A percentile compares a stretch with the other conserved stretches of the same genome.
These are phyloP conservation scores for Pelecanoides urinatrix DNA, from an alignment of 2,113 vertebrate species.

Conservation along the genomic window DNA sequence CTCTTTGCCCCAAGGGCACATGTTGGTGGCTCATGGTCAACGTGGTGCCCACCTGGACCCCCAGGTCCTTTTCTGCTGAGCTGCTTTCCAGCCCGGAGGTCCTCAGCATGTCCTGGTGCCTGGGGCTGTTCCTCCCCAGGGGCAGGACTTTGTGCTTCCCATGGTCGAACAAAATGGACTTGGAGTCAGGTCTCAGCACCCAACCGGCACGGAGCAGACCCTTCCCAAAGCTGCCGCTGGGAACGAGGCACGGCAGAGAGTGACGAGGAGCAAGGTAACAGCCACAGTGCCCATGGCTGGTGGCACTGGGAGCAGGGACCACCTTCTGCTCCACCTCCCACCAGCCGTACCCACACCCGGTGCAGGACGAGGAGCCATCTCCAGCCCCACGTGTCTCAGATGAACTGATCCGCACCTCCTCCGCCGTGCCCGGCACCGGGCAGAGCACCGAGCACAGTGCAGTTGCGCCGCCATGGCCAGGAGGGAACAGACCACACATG, in stretches of 20 bases:
- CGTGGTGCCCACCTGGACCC: neutral
- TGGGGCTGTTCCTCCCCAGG: neutral
- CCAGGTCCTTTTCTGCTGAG: neutral
- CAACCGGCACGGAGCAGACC: accelerated
- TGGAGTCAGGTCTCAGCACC: neutral
- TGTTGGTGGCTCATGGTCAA: accelerated
- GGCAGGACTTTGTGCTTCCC: neutral
- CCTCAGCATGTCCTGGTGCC: neutral
- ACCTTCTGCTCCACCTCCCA: neutral
- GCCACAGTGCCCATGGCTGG: accelerated
- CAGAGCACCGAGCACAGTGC: accelerated
- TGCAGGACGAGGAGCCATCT: neutral
- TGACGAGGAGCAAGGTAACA: neutral
- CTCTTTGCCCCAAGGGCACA: neutral
- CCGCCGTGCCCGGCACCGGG: accelerated
- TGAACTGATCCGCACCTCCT: accelerated
- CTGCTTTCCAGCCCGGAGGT: neutral
- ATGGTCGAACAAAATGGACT: neutral
- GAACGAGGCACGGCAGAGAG: neutral
- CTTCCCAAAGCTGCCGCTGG: neutral
- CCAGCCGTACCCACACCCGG: accelerated
- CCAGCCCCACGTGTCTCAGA: accelerated
- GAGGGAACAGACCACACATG: neutral
- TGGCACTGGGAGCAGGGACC: neutral
- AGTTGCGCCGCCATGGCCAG: accelerated